A percentile compares a stretch with the other conserved stretches of the same genome.
phyloP scores from a whole-genome alignment of 2,113 vertebrate species.

The Cryptomyrus ogoouensis region DNA sequence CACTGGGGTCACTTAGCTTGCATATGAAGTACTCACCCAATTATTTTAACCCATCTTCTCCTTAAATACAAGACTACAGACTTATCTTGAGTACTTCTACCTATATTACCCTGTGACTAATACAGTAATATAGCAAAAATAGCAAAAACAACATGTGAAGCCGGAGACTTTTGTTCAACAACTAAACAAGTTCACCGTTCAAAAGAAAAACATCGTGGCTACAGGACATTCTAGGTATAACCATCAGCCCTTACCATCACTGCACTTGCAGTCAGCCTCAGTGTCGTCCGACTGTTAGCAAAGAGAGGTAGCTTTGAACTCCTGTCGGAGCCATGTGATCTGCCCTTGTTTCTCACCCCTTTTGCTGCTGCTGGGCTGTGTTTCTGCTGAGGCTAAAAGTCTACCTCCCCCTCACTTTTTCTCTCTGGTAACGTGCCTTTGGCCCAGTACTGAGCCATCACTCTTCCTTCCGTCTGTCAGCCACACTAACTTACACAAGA shows the following conservation, averaged over 20 bases:
- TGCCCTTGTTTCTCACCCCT: not conserved
- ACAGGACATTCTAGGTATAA: not conserved
- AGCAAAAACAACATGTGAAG: not conserved
- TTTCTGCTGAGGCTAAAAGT: constrained; percentile 8
- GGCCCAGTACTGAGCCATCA: not conserved
- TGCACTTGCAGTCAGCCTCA: not conserved
- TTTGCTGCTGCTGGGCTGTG: not conserved
- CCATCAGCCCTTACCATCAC: not conserved
- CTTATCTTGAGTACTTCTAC: not conserved
- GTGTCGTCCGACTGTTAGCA: not conserved
- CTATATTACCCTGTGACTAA: not conserved
- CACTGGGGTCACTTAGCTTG: not conserved
- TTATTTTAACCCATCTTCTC: not conserved
- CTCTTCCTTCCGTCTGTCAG: not conserved
- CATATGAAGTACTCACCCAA: not conserved
- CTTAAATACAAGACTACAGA: not conserved
- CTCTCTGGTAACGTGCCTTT: not conserved
- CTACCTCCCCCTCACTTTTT: not conserved
- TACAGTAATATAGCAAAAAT: not conserved
- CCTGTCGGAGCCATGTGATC: not conserved
- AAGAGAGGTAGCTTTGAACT: not conserved
- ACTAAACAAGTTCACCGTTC: not conserved
- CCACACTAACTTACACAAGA: not conserved
- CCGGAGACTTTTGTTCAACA: not conserved
- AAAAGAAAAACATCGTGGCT: not conserved